Conservation (phyloP, 2,797 vertebrate genomes). For the Cuculus canorus region DNA sequence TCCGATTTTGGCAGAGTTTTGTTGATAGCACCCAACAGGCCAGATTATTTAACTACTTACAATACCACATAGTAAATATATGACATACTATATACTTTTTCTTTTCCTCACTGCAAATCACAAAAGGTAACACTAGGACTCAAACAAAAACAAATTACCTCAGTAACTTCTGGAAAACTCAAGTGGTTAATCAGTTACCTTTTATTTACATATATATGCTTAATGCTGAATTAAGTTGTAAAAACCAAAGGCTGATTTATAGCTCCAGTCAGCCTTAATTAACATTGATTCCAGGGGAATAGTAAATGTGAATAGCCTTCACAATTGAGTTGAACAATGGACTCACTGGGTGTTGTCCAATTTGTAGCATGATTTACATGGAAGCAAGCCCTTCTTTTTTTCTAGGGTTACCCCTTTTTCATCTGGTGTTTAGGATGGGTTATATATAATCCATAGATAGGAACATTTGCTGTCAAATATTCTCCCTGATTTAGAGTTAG, state of each 20-base stretch:
- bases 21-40: conserved; percentile 14
- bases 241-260: conserved; percentile 96
- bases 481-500: conserved; percentile 91
- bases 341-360: conserved; percentile 91
- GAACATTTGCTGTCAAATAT: conserved; percentile 93
- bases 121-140: conserved; percentile 66
- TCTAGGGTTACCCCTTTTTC: conserved; percentile 85
- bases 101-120: conserved; percentile 44
- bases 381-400: conserved; percentile 86
- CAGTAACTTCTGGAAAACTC: conserved; percentile 75
- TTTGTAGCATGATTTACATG: conserved; percentile 97
- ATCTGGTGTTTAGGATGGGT: conserved; percentile 87
- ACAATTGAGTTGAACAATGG: conserved; percentile 90
- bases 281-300: conserved; percentile 90
- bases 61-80: conserved; percentile 23
- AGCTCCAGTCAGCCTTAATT: conserved; percentile 88
- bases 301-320: conserved; percentile 92
- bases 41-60: conserved; percentile 23
- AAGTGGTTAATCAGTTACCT: conserved; percentile 83
- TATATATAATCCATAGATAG: conserved; percentile 89
- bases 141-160: conserved; percentile 75
- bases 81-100: conserved; percentile 32
- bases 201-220: conserved; percentile 81
- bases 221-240: conserved; percentile 86
- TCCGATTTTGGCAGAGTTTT: conserved; percentile 35